Conservation (phyloP, 2,797 vertebrate species). For the Channallabes apus region DNA sequence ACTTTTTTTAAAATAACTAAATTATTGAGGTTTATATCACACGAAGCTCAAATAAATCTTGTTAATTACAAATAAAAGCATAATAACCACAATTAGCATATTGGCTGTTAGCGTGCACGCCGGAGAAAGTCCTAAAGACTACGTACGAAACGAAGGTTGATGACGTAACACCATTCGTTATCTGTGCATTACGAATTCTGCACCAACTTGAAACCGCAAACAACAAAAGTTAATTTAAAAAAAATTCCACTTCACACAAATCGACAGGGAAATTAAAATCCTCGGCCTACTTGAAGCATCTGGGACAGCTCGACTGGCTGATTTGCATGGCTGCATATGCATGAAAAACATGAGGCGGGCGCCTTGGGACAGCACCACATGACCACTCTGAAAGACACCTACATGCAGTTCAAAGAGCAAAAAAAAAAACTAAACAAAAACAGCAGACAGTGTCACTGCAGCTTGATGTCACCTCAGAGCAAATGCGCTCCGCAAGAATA, state of each 20-base stretch:
- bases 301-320: conserved; percentile 12
- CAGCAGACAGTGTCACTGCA: conserved; percentile 2
- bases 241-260: conserved; percentile 10
- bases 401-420: conserved; percentile 46
- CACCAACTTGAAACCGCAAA: neutral
- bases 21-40: neutral
- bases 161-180: neutral
- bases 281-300: conserved; percentile 19
- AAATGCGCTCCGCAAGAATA: conserved; percentile 33
- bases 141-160: neutral
- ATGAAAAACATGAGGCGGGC: conserved; percentile 34
- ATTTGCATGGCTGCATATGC: conserved; percentile 49
- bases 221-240: neutral
- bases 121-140: neutral
- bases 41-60: neutral
- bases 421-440: neutral
- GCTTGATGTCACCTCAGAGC: conserved; percentile 22
- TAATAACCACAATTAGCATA: neutral
- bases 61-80: no score
- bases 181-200: neutral
- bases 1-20: neutral
- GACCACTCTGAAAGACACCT: conserved; percentile 50
- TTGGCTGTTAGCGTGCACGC: neutral
- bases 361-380: conserved; percentile 45
- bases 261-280: conserved; percentile 9